Percentiles rank a stretch among this genome's conserved stretches.
These are phyloP conservation scores for Drosophila pseudotalamancana DNA, from an alignment of 2,888 invertebrate genomes.

Conservation along the genomic window DNA sequence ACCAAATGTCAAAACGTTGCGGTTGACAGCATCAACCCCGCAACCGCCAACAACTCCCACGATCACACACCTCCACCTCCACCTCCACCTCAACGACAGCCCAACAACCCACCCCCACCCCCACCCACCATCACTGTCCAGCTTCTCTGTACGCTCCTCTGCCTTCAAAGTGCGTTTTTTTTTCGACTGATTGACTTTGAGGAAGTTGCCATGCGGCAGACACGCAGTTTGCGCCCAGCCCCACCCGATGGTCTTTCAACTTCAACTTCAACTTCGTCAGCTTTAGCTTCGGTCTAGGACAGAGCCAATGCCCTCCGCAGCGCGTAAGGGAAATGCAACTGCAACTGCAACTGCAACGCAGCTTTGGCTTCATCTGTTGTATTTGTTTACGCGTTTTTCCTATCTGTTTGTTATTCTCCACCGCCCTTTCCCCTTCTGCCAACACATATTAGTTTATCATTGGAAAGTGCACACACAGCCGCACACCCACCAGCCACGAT, in stretches of 20 bases:
- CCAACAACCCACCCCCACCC: too few relatives aligned
- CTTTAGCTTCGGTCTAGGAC: conserved; percentile 5
- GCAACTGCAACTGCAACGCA: conserved; percentile 32
- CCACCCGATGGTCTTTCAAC: neutral
- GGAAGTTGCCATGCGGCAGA: conserved; percentile 48
- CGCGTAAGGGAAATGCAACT: conserved; percentile 27
- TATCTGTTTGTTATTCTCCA: conserved; percentile 19
- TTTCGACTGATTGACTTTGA: conserved; percentile 34
- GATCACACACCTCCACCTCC: too few relatives aligned
- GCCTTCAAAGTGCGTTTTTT: conserved; percentile 27
- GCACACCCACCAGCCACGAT: conserved; percentile 8
- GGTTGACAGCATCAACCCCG: conserved; percentile 34
- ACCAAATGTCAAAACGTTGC: conserved; percentile 53
- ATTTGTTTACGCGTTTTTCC: conserved; percentile 35
- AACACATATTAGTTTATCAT: conserved; percentile 34
- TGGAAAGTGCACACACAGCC: conserved; percentile 44
- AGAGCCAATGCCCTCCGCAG: conserved; percentile 40
- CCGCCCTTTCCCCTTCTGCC: conserved; percentile 2
- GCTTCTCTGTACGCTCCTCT: neutral
- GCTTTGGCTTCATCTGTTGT: conserved; percentile 33
- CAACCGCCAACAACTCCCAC: neutral
- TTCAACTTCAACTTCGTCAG: conserved; percentile 15
- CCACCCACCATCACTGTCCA: neutral
- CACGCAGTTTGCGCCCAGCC: conserved; percentile 35
- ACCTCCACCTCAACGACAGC: too few relatives aligned